Evolutionary conservation across 2,113 vertebrate species (phyloP).

Genomic region (Megatriorchis doriae): DNA sequence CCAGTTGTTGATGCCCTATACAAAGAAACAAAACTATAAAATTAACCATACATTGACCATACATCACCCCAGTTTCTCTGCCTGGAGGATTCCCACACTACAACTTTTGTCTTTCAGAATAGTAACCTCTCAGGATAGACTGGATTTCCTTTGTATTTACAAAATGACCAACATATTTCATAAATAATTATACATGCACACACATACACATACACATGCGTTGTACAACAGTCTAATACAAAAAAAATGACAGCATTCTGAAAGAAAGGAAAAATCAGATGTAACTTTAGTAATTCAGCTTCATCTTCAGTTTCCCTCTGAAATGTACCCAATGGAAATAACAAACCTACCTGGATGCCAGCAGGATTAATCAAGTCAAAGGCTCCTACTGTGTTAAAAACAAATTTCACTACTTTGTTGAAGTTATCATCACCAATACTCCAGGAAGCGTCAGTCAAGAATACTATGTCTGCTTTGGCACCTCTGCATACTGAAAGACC

Average conservation of each 20-base stretch:
- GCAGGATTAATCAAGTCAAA: conserved; percentile 87
- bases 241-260: background rate
- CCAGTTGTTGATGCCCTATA: background rate
- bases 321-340: background rate
- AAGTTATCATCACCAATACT: conserved; percentile 98
- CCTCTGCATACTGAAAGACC: conserved; percentile 88
- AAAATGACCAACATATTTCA: background rate
- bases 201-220: accelerated
- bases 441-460: conserved; percentile 97
- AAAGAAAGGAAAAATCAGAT: background rate
- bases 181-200: background rate
- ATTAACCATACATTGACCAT: background rate
- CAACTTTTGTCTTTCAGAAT: background rate
- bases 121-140: background rate
- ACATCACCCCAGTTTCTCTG: background rate
- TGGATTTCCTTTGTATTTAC: background rate
- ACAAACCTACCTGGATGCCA: conserved; percentile 89
- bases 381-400: conserved; percentile 86
- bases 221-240: background rate
- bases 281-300: background rate
- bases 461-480: conserved; percentile 96
- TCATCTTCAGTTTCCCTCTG: background rate
- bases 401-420: conserved; percentile 90
- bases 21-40: background rate
- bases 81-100: background rate